These are phyloP conservation scores for Tortrix viridana DNA, from an alignment of 2,888 invertebrate genomes.

Conservation along the genomic window DNA sequence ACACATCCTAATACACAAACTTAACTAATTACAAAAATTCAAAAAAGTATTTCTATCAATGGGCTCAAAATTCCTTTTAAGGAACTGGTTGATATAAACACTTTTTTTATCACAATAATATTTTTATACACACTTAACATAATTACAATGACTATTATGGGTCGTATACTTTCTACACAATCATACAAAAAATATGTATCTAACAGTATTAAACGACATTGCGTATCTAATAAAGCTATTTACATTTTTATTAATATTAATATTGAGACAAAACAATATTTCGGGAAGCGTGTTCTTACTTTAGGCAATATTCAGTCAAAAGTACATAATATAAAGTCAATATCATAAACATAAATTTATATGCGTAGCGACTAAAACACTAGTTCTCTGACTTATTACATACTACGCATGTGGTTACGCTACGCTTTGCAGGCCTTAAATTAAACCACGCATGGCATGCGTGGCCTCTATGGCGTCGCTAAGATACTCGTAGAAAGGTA, in stretches of 20 bases:
- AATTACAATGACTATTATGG: conserved; percentile 40
- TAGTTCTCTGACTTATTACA: too few relatives aligned
- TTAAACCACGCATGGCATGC: too few relatives aligned
- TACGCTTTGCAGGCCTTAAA: too few relatives aligned
- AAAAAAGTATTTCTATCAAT: conserved; percentile 74
- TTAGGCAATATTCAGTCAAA: not conserved
- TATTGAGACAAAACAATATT: not conserved
- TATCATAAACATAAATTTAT: too few relatives aligned
- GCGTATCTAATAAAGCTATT: conserved; percentile 21
- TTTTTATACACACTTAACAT: conserved; percentile 45
- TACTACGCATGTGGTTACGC: too few relatives aligned
- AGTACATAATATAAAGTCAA: too few relatives aligned
- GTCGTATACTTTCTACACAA: conserved; percentile 9
- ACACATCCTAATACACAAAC: conserved; percentile 18
- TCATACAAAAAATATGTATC: not conserved
- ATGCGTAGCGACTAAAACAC: too few relatives aligned
- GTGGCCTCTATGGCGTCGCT: too few relatives aligned
- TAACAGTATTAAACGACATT: conserved; percentile 21
- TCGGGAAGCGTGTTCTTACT: not conserved
- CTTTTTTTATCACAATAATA: conserved; percentile 55
- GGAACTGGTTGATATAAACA: conserved; percentile 68
- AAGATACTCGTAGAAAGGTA: too few relatives aligned
- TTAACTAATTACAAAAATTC: conserved; percentile 26
- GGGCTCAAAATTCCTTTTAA: conserved; percentile 71
- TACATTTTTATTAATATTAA: not conserved